A percentile compares a stretch with the other conserved stretches of the same genome.
Evolutionary conservation across 53 echinoderm and acorn worm genomes (phyloP).

Genomic region (Astropecten irregularis): DNA sequence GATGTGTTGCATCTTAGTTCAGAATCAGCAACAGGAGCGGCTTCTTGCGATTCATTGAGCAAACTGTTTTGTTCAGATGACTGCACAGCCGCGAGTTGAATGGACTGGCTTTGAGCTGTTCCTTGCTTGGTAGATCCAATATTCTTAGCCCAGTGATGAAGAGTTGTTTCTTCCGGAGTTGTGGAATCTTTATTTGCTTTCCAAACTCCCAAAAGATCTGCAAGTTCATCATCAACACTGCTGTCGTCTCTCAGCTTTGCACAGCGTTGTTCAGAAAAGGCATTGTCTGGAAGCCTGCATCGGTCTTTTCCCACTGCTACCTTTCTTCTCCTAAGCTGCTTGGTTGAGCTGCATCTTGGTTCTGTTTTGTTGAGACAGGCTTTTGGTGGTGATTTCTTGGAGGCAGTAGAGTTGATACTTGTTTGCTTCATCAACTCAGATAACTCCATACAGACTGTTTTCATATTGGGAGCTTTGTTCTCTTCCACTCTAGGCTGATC

Average conservation of each 20-base stretch:
- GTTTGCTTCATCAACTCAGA: background rate
- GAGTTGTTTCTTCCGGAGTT: background rate
- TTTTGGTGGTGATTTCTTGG: background rate
- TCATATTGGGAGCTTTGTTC: too few relatives aligned
- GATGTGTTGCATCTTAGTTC: background rate
- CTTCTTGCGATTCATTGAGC: background rate
- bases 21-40: too few relatives aligned
- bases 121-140: too few relatives aligned
- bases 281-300: too few relatives aligned
- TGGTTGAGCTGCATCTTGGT: background rate
- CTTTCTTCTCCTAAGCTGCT: background rate
- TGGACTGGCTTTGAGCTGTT: background rate
- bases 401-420: background rate
- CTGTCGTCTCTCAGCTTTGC: too few relatives aligned
- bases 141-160: background rate
- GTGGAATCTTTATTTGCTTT: background rate
- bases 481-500: too few relatives aligned
- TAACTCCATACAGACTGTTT: background rate
- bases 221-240: background rate
- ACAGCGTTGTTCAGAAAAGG: too few relatives aligned
- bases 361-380: background rate
- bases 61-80: background rate
- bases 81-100: background rate
- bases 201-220: background rate
- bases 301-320: slow-evolving; percentile 1